These are phyloP conservation scores for Conus ventricosus DNA, from an alignment of 1,140 invertebrate genomes.

Conservation along the genomic window DNA sequence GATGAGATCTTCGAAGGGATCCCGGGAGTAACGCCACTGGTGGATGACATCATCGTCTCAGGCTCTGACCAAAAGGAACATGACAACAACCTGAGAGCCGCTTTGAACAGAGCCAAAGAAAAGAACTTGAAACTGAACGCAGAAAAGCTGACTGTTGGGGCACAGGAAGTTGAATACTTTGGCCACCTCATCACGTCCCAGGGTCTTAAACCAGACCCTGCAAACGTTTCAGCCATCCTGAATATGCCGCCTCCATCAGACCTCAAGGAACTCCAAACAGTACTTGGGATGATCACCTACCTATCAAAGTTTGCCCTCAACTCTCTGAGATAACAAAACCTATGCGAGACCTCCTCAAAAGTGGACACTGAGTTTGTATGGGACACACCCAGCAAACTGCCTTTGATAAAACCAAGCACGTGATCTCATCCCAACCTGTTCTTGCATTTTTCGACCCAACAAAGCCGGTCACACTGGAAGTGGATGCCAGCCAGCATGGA, in stretches of 20 bases:
- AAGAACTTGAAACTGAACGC: no score
- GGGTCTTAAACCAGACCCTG: no score
- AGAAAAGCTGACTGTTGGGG: no score
- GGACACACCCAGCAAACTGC: conserved; percentile 45
- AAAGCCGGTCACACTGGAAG: not conserved
- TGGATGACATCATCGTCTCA: conserved; percentile 45
- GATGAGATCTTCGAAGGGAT: conserved; percentile 20
- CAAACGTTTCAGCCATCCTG: no score
- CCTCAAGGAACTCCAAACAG: no score
- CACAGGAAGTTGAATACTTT: no score
- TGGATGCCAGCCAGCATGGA: conserved; percentile 57
- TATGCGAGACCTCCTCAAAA: conserved; percentile 45
- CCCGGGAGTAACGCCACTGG: conserved; percentile 34
- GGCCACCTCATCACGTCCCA: no score
- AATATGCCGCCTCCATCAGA: no score
- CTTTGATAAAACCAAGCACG: conserved; percentile 49
- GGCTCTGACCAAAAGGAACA: conserved; percentile 41
- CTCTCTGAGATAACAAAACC: conserved; percentile 34
- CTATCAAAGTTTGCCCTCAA: no score
- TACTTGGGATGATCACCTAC: no score
- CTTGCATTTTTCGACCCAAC: conserved; percentile 54
- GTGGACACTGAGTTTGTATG: conserved; percentile 55
- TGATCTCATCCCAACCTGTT: conserved; percentile 41
- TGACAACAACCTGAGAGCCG: no score
- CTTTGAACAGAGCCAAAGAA: no score